These are phyloP conservation scores for Rhodeus uyekii DNA, from an alignment of 2,797 vertebrate species.

Conservation along the genomic window DNA sequence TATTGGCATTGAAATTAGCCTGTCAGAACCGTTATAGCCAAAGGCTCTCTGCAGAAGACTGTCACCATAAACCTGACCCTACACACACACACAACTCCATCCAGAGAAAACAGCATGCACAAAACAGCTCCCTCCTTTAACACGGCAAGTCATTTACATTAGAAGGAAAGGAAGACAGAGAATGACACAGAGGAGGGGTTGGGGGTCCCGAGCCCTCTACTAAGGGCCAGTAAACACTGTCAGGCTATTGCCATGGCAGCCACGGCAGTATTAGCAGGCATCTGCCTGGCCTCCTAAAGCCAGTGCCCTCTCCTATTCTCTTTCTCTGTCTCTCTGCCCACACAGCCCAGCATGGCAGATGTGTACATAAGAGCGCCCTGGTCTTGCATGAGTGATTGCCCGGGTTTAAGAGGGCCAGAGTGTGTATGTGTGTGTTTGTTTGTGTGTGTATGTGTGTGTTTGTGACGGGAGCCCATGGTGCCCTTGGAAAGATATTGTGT, in stretches of 20 bases:
- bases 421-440: conserved; percentile 36
- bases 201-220: conserved; percentile 62
- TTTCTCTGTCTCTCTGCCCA: conserved; percentile 47
- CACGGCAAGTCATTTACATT: conserved; percentile 77
- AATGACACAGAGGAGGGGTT: conserved; percentile 38
- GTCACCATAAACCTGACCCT: conserved; percentile 44
- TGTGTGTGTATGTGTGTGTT: conserved; percentile 28
- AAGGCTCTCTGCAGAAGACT: conserved; percentile 24
- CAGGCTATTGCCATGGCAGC: conserved; percentile 79
- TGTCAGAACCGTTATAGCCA: conserved; percentile 59
- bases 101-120: conserved; percentile 51
- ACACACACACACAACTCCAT: conserved; percentile 33
- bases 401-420: conserved; percentile 55
- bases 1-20: conserved; percentile 40
- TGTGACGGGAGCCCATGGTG: conserved; percentile 45
- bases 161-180: conserved; percentile 74
- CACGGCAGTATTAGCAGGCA: conserved; percentile 71
- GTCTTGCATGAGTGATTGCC: conserved; percentile 71
- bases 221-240: conserved; percentile 77
- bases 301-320: conserved; percentile 60
- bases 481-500: conserved; percentile 68
- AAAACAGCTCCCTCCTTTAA: conserved; percentile 62
- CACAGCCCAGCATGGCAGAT: conserved; percentile 77
- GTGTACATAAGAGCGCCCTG: conserved; percentile 69
- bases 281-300: conserved; percentile 65